Conservation (phyloP, 2,113 vertebrate genomes). For the Gallinago jamesoni region DNA sequence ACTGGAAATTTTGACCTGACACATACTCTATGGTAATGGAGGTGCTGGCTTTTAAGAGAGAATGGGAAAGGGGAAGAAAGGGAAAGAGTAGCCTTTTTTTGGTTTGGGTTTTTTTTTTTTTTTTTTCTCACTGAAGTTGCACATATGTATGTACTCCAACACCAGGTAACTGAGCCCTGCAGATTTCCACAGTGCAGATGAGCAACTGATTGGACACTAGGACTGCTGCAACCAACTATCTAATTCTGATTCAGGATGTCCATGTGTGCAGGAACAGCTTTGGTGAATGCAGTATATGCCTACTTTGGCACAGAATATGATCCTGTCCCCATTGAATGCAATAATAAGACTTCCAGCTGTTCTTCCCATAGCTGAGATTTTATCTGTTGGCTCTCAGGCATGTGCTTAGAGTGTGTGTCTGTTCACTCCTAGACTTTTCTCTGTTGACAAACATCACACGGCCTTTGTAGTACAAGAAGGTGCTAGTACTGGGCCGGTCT, state of each 20-base stretch:
- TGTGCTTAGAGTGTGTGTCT: background rate
- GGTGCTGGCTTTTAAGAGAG: background rate
- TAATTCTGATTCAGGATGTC: background rate
- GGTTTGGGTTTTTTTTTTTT: background rate
- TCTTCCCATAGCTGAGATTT: background rate
- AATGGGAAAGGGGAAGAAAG: background rate
- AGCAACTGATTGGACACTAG: background rate
- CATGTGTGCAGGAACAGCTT: background rate
- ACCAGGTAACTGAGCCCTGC: background rate
- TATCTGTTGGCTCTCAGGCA: background rate
- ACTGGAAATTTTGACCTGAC: background rate
- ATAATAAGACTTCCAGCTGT: background rate
- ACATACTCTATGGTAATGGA: background rate
- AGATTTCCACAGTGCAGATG: background rate
- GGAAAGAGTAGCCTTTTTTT: background rate
- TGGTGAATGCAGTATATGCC: fast-evolving
- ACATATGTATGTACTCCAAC: fast-evolving
- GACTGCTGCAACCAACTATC: background rate
- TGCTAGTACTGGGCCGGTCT: background rate
- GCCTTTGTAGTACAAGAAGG: background rate
- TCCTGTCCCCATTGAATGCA: background rate
- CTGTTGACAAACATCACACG: background rate
- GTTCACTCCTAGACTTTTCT: background rate
- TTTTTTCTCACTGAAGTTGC: background rate
- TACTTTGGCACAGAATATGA: background rate